These are phyloP conservation scores for Drosophila orena DNA, from an alignment of 1,140 invertebrate species.

Conservation along the genomic window DNA sequence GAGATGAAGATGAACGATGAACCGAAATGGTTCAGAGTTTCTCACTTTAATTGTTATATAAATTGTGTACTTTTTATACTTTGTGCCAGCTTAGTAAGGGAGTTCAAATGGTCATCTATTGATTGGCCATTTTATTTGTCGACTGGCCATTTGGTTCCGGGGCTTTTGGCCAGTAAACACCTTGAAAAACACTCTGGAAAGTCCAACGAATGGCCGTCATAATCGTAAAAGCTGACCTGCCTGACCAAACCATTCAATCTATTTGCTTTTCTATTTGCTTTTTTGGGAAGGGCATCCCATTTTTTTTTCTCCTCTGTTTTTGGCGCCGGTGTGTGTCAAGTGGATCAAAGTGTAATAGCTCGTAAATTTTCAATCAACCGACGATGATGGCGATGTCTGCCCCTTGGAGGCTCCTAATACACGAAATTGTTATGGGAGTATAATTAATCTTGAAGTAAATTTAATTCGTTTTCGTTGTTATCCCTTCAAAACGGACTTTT, in stretches of 20 bases:
- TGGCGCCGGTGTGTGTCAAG: constrained; percentile 32
- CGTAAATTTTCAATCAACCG: constrained; percentile 58
- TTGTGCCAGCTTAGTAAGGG: too few species aligned
- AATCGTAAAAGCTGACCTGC: constrained; percentile 31
- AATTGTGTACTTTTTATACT: not conserved
- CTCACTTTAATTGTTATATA: constrained; percentile 8
- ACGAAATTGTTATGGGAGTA: constrained; percentile 14
- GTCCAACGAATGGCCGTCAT: constrained; percentile 30
- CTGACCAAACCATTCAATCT: constrained; percentile 49
- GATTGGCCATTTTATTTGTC: constrained; percentile 16
- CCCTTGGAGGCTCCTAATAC: constrained; percentile 15
- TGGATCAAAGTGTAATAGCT: constrained; percentile 63
- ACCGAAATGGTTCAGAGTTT: not conserved
- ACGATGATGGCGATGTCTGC: constrained; percentile 13
- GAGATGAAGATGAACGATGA: too few species aligned
- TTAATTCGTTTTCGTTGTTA: constrained; percentile 16
- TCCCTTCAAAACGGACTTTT: not conserved
- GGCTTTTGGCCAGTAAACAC: constrained; percentile 28
- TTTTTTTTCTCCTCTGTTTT: not conserved
- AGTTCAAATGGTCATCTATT: constrained; percentile 11
- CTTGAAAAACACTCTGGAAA: constrained; percentile 21
- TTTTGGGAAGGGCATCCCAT: constrained; percentile 22
- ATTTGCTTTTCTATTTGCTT: constrained; percentile 47
- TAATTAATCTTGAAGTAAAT: constrained; percentile 24
- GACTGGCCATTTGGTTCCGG: constrained; percentile 7